Base-by-base conservation (phyloP, 2,888 invertebrate genomes). In the Agonum fuliginosum region DNA sequence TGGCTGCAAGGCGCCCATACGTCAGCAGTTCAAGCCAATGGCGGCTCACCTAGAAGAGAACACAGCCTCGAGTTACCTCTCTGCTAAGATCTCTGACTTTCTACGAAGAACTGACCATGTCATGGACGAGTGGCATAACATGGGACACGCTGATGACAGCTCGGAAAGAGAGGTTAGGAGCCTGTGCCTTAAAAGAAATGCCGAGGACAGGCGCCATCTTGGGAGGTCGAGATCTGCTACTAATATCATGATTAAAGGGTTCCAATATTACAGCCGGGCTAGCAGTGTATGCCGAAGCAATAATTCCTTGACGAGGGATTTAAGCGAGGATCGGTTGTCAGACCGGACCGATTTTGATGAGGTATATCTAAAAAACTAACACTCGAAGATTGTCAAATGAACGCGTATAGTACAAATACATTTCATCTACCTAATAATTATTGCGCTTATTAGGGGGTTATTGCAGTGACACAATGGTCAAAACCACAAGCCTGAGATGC, bases 31-130 rank as follows among this genome's bases (percentile, higher is more conserved):
- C 71, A 90, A 90, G 72, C 93, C 95, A 0, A 88, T 92, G 3
- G 94, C 95, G 1, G 95, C 95, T 0, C 93, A 93, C 83, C 87
- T 92, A 81, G 94, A 95, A 84, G 91, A 93, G 37, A 89, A 91
- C 62, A 95, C 95, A 0, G 93, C 94, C 1, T 95, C 95, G 0
- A 93, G 93, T 78, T 92, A 92, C 81, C 87, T 96, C 14, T 91
- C 92, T 27, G 90, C 89, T 34, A 94, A 94, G 86, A 96, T 96
- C 72, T 91, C 93, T 74, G 93, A 92, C 83, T 96, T 96, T 83
- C 87, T 96, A 30, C 91, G 91, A 83, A 90, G 94, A 79, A 96
- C 96, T 1, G 96, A 96, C 86, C 96, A 96, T 86, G 92, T 96
- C 0, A 94, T 94, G 91, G 95, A 96, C 83, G 95, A 96, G 84